Conservation (phyloP, 2,888 invertebrate species). For the Bembecia ichneumoniformis region DNA sequence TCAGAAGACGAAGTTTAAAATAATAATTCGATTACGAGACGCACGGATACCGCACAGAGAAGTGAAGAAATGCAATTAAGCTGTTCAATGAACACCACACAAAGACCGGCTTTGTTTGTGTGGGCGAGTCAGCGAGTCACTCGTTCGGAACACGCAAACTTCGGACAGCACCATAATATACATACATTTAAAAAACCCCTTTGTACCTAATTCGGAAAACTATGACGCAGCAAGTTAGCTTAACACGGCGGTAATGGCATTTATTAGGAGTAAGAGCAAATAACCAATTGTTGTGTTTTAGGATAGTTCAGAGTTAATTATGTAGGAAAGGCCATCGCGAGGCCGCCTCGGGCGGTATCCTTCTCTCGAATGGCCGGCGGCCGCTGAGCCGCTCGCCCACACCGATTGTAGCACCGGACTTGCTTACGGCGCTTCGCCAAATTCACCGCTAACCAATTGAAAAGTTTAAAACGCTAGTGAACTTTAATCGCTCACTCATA, state of each 20-base stretch:
- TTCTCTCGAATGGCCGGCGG: conserved; percentile 20
- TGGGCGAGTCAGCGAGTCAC: conserved; percentile 35
- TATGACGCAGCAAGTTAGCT: neutral
- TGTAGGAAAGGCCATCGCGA: conserved; percentile 35
- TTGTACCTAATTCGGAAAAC: conserved; percentile 2
- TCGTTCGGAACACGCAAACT: conserved; percentile 37
- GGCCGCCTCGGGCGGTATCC: conserved; percentile 36
- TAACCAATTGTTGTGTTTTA: conserved; percentile 50
- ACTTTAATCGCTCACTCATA: conserved; percentile 66
- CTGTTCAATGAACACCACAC: conserved; percentile 57
- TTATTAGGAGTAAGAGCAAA: conserved; percentile 51
- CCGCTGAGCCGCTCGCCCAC: neutral
- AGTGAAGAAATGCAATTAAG: conserved; percentile 59
- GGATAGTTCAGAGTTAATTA: conserved; percentile 67
- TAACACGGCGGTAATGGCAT: conserved; percentile 35
- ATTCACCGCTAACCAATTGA: conserved; percentile 61
- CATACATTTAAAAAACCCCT: conserved; percentile 4
- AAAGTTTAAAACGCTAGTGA: conserved; percentile 57
- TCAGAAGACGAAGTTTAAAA: conserved; percentile 22
- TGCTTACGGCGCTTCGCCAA: conserved; percentile 37
- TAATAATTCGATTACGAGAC: conserved; percentile 43
- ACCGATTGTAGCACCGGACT: conserved; percentile 5
- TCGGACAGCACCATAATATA: conserved; percentile 19
- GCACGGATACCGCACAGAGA: conserved; percentile 38
- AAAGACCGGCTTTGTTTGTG: conserved; percentile 52